phyloP scores from a whole-genome alignment of 2,113 vertebrate species.

The Pteronura brasiliensis region DNA sequence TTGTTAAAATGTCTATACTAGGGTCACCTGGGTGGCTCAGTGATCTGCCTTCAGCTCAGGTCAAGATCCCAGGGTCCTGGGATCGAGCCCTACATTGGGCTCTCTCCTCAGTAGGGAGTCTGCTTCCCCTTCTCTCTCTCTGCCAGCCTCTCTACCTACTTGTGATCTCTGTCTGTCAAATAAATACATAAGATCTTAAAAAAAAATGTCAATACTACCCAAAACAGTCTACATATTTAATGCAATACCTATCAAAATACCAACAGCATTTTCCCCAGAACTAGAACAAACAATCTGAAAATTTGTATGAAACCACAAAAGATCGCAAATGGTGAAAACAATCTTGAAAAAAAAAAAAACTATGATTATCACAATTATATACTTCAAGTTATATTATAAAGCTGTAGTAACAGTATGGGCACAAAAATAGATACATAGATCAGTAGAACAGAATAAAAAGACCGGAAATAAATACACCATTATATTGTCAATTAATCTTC shows the following conservation, averaged over 20 bases:
- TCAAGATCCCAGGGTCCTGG: too few relatives aligned
- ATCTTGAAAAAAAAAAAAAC: background rate
- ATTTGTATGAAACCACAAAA: background rate
- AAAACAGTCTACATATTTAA: background rate
- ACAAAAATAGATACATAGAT: background rate
- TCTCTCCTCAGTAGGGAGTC: too few relatives aligned
- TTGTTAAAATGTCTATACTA: background rate
- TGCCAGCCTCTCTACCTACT: too few relatives aligned
- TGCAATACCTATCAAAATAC: too few relatives aligned
- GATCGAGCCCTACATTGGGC: too few relatives aligned
- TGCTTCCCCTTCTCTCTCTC: too few relatives aligned
- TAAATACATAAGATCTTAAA: too few relatives aligned
- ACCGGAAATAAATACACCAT: background rate
- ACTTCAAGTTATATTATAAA: background rate
- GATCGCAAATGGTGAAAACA: background rate
- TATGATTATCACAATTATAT: background rate
- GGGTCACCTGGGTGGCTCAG: too few relatives aligned
- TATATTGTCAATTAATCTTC: too few relatives aligned
- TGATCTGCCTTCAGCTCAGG: too few relatives aligned
- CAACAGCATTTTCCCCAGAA: background rate
- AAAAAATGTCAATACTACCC: background rate
- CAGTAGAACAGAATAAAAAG: background rate
- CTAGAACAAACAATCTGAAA: background rate
- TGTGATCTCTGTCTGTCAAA: too few relatives aligned
- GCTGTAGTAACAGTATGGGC: background rate